Percentiles rank a stretch among this genome's conserved stretches.
Evolutionary conservation across 2,888 invertebrate species (phyloP).

Genomic region (Protonemura montana): DNA sequence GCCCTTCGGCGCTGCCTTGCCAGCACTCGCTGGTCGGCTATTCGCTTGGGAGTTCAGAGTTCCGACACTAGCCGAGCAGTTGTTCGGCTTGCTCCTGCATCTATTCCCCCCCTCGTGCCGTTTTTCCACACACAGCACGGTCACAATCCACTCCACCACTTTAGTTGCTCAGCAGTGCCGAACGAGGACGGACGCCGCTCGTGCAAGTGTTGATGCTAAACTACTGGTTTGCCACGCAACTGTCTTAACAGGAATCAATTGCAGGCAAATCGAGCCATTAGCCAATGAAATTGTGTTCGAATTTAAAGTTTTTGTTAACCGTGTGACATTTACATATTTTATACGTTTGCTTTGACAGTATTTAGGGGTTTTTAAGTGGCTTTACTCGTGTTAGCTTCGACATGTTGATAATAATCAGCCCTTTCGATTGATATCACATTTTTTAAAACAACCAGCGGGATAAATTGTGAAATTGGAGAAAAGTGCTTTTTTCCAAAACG

Average conservation of each 20-base stretch:
- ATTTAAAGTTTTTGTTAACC: background rate
- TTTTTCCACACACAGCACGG: background rate
- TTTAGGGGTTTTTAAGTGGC: background rate
- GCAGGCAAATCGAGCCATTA: background rate
- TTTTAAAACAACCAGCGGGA: background rate
- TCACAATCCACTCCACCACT: background rate
- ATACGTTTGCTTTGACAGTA: background rate
- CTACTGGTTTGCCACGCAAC: background rate
- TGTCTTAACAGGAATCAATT: background rate
- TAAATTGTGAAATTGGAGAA: background rate
- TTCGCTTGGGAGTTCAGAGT: background rate
- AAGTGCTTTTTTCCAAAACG: conserved; percentile 20
- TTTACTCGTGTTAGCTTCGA: background rate
- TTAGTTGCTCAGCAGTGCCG: conserved; percentile 7
- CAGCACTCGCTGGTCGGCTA: background rate
- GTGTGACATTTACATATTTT: background rate
- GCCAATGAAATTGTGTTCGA: background rate
- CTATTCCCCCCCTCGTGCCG: background rate
- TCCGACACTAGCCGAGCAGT: background rate
- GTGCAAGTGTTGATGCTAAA: background rate
- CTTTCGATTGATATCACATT: background rate
- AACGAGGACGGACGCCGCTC: background rate
- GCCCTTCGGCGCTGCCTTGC: background rate
- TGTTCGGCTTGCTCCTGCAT: background rate
- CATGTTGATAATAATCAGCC: background rate